A percentile compares a stretch with the other conserved stretches of the same genome.
Conservation (phyloP, 1,140 invertebrate species). For the Macrosteles quadrilineatus region DNA sequence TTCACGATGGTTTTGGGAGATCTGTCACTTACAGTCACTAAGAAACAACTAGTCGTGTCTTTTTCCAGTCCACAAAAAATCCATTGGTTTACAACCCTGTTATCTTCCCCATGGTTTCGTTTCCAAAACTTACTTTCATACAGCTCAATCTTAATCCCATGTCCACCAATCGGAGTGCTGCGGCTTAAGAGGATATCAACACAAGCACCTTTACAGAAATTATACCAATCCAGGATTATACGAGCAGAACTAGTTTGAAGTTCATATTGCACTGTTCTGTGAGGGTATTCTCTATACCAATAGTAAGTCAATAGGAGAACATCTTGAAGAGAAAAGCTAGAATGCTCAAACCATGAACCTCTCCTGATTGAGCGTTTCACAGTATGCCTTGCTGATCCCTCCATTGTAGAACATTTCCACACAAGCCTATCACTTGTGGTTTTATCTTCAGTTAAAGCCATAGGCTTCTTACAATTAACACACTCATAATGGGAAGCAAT, state of each 20-base stretch:
- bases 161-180: constrained; percentile 5
- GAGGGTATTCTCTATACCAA: constrained; percentile 26
- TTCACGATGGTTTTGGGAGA: constrained; percentile 15
- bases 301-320: constrained; percentile 20
- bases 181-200: constrained; percentile 18
- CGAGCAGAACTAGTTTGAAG: not conserved
- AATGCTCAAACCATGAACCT: constrained; percentile 29
- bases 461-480: constrained; percentile 9
- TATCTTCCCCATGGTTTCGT: not conserved
- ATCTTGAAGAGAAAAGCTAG: constrained; percentile 10
- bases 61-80: constrained; percentile 19
- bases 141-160: constrained; percentile 24
- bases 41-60: constrained; percentile 19
- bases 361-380: constrained; percentile 9
- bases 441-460: constrained; percentile 1
- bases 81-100: constrained; percentile 21
- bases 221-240: constrained; percentile 25
- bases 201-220: constrained; percentile 26
- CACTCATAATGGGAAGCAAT: constrained; percentile 22
- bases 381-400: not conserved
- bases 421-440: not conserved
- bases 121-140: constrained; percentile 30
- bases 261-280: constrained; percentile 27
- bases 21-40: not conserved
- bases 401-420: constrained; percentile 6